Conservation (phyloP, 2,888 invertebrate genomes). For the Petrophora chlorosata region DNA sequence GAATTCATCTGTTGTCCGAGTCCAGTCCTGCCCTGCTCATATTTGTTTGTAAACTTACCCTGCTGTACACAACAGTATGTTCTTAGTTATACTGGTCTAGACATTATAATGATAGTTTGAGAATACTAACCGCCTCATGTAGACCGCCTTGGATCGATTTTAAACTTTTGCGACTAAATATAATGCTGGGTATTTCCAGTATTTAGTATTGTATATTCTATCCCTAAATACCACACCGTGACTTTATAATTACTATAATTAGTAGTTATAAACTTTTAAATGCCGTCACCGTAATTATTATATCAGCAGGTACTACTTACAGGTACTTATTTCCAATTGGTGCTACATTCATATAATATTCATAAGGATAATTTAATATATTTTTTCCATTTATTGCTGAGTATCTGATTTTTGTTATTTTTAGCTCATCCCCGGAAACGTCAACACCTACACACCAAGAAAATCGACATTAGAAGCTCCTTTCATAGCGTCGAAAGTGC, state of each 20-base stretch:
- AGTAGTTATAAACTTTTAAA: too few relatives aligned
- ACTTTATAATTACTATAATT: too few relatives aligned
- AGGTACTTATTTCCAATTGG: too few relatives aligned
- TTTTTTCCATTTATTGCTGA: too few relatives aligned
- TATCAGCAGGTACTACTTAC: too few relatives aligned
- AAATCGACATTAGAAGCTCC: constrained; percentile 90
- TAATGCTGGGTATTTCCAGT: background rate
- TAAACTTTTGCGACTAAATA: background rate
- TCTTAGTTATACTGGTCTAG: constrained; percentile 11
- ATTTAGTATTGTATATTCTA: too few relatives aligned
- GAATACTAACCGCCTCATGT: constrained; percentile 3
- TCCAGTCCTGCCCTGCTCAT: background rate
- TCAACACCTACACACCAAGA: constrained; percentile 89
- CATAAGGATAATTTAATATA: too few relatives aligned
- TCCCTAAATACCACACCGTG: too few relatives aligned
- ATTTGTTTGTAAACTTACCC: background rate
- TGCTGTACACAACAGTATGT: background rate
- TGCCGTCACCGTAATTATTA: too few relatives aligned
- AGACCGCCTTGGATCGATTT: background rate
- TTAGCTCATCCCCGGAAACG: constrained; percentile 90
- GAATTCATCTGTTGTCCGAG: constrained; percentile 2
- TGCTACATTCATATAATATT: too few relatives aligned
- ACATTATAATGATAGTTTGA: constrained; percentile 10
- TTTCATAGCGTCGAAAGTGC: constrained; percentile 92
- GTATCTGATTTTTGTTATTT: constrained; percentile 54